Evolutionary conservation across 92 coral and sea anemone genomes (phyloP).

Genomic region (Meandrina meandrites): DNA sequence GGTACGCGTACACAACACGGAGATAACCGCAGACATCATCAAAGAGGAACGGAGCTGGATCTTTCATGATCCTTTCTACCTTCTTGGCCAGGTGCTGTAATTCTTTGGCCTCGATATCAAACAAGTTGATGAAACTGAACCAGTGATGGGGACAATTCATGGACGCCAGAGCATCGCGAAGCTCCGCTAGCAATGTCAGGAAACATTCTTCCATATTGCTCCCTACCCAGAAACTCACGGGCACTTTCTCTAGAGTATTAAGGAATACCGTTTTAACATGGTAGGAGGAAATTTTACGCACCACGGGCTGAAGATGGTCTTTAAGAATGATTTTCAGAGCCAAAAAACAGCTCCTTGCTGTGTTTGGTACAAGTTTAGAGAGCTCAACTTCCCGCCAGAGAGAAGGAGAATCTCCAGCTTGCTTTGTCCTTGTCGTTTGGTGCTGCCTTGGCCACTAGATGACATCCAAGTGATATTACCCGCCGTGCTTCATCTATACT

Average conservation of each 20-base stretch:
- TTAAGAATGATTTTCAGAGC: constrained; percentile 52
- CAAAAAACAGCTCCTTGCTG: constrained; percentile 60
- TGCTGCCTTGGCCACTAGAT: constrained; percentile 53
- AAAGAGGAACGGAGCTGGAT: constrained; percentile 16
- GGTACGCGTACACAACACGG: not conserved
- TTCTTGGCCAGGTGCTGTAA: constrained; percentile 23
- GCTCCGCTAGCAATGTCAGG: constrained; percentile 20
- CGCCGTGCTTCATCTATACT: constrained; percentile 39
- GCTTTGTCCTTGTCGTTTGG: constrained; percentile 22
- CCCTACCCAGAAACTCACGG: constrained; percentile 46
- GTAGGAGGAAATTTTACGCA: constrained; percentile 24
- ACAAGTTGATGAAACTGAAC: constrained; percentile 45
- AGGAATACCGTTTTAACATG: constrained; percentile 55
- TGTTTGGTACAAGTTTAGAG: constrained; percentile 48
- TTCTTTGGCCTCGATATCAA: not conserved
- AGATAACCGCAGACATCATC: not conserved
- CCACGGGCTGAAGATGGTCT: constrained; percentile 53
- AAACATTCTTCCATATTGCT: constrained; percentile 54
- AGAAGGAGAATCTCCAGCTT: constrained; percentile 65
- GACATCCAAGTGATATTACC: constrained; percentile 51
- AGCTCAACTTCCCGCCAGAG: constrained; percentile 60
- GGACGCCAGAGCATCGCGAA: constrained; percentile 29
- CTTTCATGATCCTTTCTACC: constrained; percentile 17
- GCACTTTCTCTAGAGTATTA: constrained; percentile 44
- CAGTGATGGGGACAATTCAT: constrained; percentile 40